Evolutionary conservation across 2,888 invertebrate species (phyloP), one percentile per base, ranked within the genome.

Genomic region (Adelognathus sp.): DNA sequence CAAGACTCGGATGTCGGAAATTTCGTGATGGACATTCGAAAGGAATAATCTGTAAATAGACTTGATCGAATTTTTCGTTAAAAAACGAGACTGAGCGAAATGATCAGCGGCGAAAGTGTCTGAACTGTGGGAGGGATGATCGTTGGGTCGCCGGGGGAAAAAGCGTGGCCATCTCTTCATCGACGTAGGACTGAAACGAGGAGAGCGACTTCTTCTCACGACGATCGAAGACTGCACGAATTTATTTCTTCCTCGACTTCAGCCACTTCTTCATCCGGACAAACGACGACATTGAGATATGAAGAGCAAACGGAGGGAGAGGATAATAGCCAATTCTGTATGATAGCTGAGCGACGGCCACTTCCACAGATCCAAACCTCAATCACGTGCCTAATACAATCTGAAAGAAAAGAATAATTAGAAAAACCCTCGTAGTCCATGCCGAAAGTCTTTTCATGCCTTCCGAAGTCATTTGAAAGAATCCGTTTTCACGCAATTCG

Each of bases 1-100:
- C 9, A 39, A 54, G 31, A 50, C 36, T 46, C 36, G 14, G 54
- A n/a, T 21, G 56, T 11, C 36, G 16, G 52, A 58, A 70, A 39
- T 54, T 58, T 31, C 36, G 54, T 14, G 1, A 11, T 46, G 9
- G 64, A 33, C 16, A 58, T n/a, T 9, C 16, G 11, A 29, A 46
- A 21, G 31, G 27, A 39, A 18, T 11, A 60, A 50, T 27, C 67
- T 79, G 74, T 79, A 79, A 71, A 79, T 79, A 79, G 66, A 66
- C 33, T 50, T 58, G 36, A 66, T 66, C 60, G 31, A 27, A 24
- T 21, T 52, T 21, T 50, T 60, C 31, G 33, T 52, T 50, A 60
- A 33, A n/a, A 18, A 46, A 24, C 14, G 14, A 39, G 50, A 41
- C 36, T 44, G 39, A 21, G n/a, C n/a, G 41, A 18, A 52, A 14